A percentile compares a stretch with the other conserved stretches of the same genome.
phyloP scores from a whole-genome alignment of 2,113 vertebrate genomes.

The Seriola aureovittata region DNA sequence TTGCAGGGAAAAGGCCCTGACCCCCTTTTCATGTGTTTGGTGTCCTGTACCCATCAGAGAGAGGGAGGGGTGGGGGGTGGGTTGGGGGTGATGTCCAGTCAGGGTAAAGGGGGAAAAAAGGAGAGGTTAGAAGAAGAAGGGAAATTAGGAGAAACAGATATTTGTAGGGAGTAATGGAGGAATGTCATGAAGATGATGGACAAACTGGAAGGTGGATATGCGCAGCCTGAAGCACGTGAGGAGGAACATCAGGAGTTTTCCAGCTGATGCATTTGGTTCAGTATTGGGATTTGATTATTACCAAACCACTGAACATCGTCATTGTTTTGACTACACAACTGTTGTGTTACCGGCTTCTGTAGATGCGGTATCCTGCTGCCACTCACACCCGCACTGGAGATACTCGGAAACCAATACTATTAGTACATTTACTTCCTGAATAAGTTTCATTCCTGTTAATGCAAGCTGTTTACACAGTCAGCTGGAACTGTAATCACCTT shows the following conservation, averaged over 20 bases:
- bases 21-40: conserved; percentile 77
- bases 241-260: not conserved
- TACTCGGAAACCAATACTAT: conserved; percentile 2
- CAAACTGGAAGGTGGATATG: not conserved
- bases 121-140: conserved; percentile 13
- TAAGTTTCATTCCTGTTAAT: not conserved
- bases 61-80: not conserved
- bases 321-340: not conserved
- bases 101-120: conserved; percentile 13
- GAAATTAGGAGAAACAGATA: conserved; percentile 6
- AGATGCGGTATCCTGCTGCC: not conserved
- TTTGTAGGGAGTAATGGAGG: not conserved
- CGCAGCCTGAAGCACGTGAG: not conserved
- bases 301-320: not conserved
- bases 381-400: not conserved
- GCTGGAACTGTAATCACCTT: not conserved
- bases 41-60: conserved; percentile 84
- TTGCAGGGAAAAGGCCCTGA: conserved; percentile 71
- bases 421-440: not conserved
- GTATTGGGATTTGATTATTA: not conserved
- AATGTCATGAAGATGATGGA: not conserved
- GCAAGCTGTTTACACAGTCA: conserved; percentile 3
- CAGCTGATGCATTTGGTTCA: conserved; percentile 14
- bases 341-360: not conserved
- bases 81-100: not conserved